Percentiles rank a stretch among this genome's conserved stretches.
These are phyloP conservation scores for Sesia apiformis DNA, from an alignment of 2,888 invertebrate genomes.

Conservation along the genomic window DNA sequence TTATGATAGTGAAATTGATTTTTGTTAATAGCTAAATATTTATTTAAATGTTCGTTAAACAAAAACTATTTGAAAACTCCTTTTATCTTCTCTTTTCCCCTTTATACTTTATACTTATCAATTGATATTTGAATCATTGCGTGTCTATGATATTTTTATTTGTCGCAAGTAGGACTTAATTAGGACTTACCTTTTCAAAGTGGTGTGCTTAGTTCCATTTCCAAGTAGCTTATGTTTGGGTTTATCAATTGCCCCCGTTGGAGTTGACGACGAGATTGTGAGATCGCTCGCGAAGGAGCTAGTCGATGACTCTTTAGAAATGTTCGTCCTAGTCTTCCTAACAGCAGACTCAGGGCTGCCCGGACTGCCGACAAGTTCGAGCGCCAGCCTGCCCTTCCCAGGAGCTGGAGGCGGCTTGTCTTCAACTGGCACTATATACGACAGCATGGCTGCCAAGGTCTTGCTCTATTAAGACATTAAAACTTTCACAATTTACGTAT, in stretches of 20 bases:
- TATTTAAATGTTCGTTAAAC: no score
- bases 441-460: slow-evolving; percentile 75
- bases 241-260: slow-evolving; percentile 77
- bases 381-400: slow-evolving; percentile 66
- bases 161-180: background rate
- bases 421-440: slow-evolving; percentile 86
- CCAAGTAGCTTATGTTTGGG: slow-evolving; percentile 79
- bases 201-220: slow-evolving; percentile 82
- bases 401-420: slow-evolving; percentile 81
- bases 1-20: no score
- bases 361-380: slow-evolving; percentile 45
- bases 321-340: slow-evolving; percentile 43
- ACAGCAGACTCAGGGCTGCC: slow-evolving; percentile 50
- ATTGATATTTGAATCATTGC: no score
- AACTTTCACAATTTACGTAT: slow-evolving; percentile 3
- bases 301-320: slow-evolving; percentile 80
- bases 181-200: slow-evolving; percentile 78
- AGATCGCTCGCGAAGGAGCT: slow-evolving; percentile 81
- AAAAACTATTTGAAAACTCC: no score
- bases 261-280: slow-evolving; percentile 77
- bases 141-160: no score
- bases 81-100: no score
- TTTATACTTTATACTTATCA: no score
- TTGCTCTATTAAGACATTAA: slow-evolving; percentile 14
- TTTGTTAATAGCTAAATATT: no score